These are phyloP conservation scores for Leucozona laternaria DNA, from an alignment of 2,888 invertebrate genomes.

Conservation along the genomic window DNA sequence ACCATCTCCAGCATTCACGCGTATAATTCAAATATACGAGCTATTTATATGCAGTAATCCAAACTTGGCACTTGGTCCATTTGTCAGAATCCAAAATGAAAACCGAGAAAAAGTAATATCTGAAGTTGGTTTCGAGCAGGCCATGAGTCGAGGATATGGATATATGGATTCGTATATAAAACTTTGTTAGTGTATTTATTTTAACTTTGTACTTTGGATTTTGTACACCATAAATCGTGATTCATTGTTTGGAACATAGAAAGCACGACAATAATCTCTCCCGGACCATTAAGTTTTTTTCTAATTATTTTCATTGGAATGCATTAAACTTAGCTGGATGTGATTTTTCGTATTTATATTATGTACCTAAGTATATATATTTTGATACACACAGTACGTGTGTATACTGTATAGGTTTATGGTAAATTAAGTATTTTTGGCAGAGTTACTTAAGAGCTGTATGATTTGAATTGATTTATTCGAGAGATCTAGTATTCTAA, in stretches of 20 bases:
- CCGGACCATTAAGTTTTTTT: slow-evolving; percentile 34
- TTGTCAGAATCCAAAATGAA: slow-evolving; percentile 45
- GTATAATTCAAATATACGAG: slow-evolving; percentile 56
- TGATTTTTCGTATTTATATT: slow-evolving; percentile 9
- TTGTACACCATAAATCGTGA: slow-evolving; percentile 44
- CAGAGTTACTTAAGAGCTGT: too few relatives aligned
- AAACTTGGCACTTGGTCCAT: slow-evolving; percentile 49
- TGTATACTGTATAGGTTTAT: not conserved
- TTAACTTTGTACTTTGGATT: slow-evolving; percentile 39
- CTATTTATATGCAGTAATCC: slow-evolving; percentile 63
- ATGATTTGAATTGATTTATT: too few relatives aligned
- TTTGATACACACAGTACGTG: too few relatives aligned
- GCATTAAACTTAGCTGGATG: slow-evolving; percentile 15
- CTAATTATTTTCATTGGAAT: slow-evolving; percentile 27
- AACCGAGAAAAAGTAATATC: slow-evolving; percentile 36
- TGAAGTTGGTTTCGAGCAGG: not conserved
- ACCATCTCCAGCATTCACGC: slow-evolving; percentile 40
- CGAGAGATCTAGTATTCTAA: too few relatives aligned
- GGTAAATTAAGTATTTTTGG: not conserved
- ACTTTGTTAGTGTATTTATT: slow-evolving; percentile 9
- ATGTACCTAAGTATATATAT: too few relatives aligned
- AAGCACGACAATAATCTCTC: slow-evolving; percentile 35
- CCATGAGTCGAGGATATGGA: not conserved
- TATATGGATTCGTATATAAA: not conserved
- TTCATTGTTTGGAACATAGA: slow-evolving; percentile 35